phyloP scores from a whole-genome alignment of 2,113 vertebrate species.

The Eleginops maclovinus region DNA sequence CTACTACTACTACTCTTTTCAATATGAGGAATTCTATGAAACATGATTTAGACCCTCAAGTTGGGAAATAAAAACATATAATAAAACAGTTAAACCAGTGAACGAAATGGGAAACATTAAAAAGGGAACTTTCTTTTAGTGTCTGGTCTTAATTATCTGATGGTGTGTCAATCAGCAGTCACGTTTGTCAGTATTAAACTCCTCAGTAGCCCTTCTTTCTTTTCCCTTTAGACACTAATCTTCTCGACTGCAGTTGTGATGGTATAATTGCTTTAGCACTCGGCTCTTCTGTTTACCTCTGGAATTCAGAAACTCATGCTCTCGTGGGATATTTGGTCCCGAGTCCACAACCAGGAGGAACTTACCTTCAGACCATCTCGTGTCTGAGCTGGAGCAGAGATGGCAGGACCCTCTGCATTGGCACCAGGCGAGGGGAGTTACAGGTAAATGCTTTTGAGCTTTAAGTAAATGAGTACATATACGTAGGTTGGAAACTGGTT shows the following conservation, averaged over 20 bases:
- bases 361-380: conserved; percentile 46
- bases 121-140: not conserved
- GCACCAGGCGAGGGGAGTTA: conserved; percentile 84
- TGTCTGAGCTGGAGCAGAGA: conserved; percentile 85
- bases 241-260: conserved; percentile 82
- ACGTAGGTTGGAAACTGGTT: not conserved
- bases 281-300: conserved; percentile 79
- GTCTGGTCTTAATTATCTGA: not conserved
- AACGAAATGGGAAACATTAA: not conserved
- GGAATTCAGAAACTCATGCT: conserved; percentile 75
- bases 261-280: conserved; percentile 83
- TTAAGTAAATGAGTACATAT: not conserved
- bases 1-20: too few relatives aligned
- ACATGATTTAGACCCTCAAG: not conserved
- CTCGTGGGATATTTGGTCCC: conserved; percentile 69
- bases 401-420: conserved; percentile 80
- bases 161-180: not conserved
- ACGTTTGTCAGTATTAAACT: not conserved
- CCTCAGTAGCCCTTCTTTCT: conserved; percentile 2
- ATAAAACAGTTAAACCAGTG: not conserved
- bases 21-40: not conserved
- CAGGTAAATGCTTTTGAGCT: conserved; percentile 67
- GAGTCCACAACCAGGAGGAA: conserved; percentile 6
- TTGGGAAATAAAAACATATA: not conserved
- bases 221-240: conserved; percentile 82